A percentile compares a stretch with the other conserved stretches of the same genome.
Conservation (phyloP, 2,797 vertebrate genomes). For the Liasis olivaceus region DNA sequence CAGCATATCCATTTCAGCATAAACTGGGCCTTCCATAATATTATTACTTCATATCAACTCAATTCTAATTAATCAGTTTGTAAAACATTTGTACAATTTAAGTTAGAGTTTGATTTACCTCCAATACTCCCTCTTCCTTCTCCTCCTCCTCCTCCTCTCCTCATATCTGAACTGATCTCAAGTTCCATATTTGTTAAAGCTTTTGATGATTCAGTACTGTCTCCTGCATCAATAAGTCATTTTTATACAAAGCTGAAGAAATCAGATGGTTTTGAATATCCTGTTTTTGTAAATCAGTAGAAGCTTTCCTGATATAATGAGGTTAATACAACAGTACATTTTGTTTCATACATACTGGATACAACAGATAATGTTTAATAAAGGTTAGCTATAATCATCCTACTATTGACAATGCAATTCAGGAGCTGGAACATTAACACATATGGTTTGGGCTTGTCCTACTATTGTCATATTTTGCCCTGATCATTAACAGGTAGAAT, state of each 20-base stretch:
- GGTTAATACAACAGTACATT: not conserved
- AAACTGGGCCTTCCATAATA: too few relatives aligned
- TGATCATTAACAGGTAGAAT: not conserved
- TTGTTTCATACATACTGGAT: not conserved
- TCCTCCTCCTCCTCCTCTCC: too few relatives aligned
- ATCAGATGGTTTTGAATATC: not conserved
- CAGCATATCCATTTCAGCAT: too few relatives aligned
- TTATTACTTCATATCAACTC: too few relatives aligned
- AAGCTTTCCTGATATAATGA: not conserved
- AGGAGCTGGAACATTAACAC: not conserved
- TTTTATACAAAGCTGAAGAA: not conserved
- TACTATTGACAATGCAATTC: not conserved
- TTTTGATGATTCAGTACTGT: not conserved
- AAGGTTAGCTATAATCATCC: not conserved
- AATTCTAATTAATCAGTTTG: too few relatives aligned
- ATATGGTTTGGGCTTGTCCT: not conserved
- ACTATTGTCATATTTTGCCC: not conserved
- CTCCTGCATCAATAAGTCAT: not conserved
- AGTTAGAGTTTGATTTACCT: too few relatives aligned
- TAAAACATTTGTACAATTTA: too few relatives aligned
- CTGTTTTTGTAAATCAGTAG: not conserved
- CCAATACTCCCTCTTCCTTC: too few relatives aligned
- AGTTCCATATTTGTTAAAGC: not conserved
- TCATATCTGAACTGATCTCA: too few relatives aligned
- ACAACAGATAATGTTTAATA: not conserved